These are phyloP conservation scores for Prolemur simus DNA, from an alignment of 2,113 vertebrate species.

Conservation along the genomic window DNA sequence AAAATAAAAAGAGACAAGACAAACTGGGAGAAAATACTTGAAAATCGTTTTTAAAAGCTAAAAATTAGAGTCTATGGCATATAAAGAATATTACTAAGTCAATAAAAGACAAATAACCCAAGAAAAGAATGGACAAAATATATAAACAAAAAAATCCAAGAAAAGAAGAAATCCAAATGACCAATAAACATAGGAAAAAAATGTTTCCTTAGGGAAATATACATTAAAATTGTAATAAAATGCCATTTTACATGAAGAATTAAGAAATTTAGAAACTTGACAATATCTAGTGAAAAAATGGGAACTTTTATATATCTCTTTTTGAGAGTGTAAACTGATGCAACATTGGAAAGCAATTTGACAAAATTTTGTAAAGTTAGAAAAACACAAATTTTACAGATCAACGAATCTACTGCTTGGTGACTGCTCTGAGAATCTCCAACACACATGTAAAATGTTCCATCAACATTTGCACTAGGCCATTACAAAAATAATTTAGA, in stretches of 20 bases:
- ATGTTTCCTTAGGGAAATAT: neutral
- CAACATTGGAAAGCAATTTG: neutral
- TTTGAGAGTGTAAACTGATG: neutral
- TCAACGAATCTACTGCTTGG: neutral
- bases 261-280: neutral
- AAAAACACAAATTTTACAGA: neutral
- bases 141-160: neutral
- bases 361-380: neutral
- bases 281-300: neutral
- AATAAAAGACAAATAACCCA: neutral
- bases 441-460: neutral
- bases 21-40: neutral
- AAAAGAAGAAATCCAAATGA: neutral
- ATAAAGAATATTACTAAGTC: neutral
- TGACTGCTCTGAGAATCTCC: neutral
- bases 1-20: neutral
- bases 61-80: neutral
- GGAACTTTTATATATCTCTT: neutral
- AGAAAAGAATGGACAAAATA: neutral
- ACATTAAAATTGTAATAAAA: neutral
- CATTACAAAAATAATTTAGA: neutral
- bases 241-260: neutral
- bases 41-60: neutral
- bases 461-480: neutral
- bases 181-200: neutral